Percentiles rank a stretch among this genome's conserved stretches.
Conservation (phyloP, 2,797 vertebrate genomes). For the Botia almorhae region DNA sequence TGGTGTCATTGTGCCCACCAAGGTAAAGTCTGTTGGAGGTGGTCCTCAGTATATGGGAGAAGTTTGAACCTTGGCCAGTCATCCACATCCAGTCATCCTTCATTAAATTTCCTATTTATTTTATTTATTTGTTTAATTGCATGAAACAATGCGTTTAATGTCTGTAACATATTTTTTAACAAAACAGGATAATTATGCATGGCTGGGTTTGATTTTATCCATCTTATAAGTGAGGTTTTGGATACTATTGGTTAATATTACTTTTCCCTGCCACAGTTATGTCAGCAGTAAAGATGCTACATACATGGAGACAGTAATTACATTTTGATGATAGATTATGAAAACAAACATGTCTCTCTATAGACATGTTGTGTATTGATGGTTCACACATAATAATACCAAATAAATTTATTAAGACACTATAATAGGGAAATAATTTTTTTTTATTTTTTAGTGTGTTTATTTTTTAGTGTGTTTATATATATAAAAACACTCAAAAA, state of each 20-base stretch:
- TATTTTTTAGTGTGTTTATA: too few species aligned
- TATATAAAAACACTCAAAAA: too few species aligned
- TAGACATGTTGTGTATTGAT: neutral
- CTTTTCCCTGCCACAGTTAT: neutral
- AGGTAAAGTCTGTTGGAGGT: slow-evolving; percentile 19
- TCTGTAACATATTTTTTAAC: neutral
- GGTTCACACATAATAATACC: neutral
- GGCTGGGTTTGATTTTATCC: neutral
- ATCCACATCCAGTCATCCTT: too few species aligned
- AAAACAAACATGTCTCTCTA: neutral
- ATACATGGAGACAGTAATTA: neutral
- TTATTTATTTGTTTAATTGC: neutral
- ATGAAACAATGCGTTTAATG: neutral
- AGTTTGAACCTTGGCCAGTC: neutral
- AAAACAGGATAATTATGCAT: neutral
- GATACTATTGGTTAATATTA: neutral
- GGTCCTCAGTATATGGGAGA: neutral
- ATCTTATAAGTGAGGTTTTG: neutral
- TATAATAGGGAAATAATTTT: too few species aligned
- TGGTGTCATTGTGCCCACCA: slow-evolving; percentile 3
- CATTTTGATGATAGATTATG: neutral
- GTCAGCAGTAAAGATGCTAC: neutral
- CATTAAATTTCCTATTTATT: too few species aligned
- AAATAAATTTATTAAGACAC: neutral
- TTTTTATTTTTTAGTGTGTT: too few species aligned